Percentiles rank a stretch among this genome's conserved stretches.
Conservation (phyloP, 2,888 invertebrate species). For the Trissoscelio sp. region DNA sequence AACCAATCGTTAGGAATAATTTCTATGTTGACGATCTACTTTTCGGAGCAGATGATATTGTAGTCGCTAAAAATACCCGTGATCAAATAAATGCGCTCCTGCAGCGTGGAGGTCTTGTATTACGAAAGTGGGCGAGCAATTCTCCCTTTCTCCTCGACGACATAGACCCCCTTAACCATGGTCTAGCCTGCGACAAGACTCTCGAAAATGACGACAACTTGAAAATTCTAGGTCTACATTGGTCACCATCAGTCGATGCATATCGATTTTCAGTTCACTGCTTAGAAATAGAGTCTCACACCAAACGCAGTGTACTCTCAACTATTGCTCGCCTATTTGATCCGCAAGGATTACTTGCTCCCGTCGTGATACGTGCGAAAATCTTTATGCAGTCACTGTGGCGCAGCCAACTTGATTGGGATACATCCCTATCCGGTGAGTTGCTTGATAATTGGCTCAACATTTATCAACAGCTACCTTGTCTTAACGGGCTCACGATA, state of each 20-base stretch:
- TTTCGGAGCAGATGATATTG: not conserved
- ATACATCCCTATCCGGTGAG: not conserved
- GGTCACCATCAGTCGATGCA: not conserved
- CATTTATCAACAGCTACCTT: not conserved
- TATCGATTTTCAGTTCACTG: not conserved
- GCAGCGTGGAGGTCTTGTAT: not conserved
- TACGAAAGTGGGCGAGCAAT: slow-evolving; percentile 7
- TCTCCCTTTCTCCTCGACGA: not conserved
- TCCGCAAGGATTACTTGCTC: not conserved
- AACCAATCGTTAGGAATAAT: not conserved
- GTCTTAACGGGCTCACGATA: not conserved
- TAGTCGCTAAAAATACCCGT: not conserved
- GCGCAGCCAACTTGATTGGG: not conserved
- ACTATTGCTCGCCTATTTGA: not conserved
- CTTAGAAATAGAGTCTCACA: not conserved
- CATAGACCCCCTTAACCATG: not conserved
- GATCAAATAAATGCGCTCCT: not conserved
- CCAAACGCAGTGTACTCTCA: not conserved
- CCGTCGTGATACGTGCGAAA: not conserved
- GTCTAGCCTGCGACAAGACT: not conserved
- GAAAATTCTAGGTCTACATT: not conserved
- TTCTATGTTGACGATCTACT: slow-evolving; percentile 1
- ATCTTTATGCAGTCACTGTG: not conserved
- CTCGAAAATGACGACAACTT: not conserved
- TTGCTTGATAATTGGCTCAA: not conserved